Percentiles rank a stretch among this genome's conserved stretches.
Conservation (phyloP, 2,113 vertebrate genomes). For the Pungitius pungitius region DNA sequence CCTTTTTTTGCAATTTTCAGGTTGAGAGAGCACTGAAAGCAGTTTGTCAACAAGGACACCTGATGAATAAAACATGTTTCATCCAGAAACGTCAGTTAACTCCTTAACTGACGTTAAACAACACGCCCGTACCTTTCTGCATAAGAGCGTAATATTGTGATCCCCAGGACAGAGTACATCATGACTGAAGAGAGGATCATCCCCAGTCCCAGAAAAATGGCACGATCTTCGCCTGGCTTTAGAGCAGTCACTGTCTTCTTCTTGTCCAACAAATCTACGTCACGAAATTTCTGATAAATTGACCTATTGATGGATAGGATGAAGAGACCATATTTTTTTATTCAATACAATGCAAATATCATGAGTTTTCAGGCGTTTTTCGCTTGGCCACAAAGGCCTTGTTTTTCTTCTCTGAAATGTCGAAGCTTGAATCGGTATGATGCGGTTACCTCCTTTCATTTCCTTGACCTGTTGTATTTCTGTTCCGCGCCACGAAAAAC, state of each 20-base stretch:
- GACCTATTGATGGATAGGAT: constrained; percentile 80
- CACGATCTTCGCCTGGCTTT: constrained; percentile 93
- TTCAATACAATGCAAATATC: not conserved
- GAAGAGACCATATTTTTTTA: not conserved
- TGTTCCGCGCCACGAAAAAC: constrained; percentile 93
- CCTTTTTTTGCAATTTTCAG: constrained; percentile 30
- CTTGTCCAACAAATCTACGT: constrained; percentile 92
- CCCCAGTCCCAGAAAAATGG: constrained; percentile 90
- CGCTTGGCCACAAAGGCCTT: no score
- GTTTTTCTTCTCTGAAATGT: not conserved
- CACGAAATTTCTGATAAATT: constrained; percentile 93
- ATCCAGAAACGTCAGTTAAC: constrained; percentile 18
- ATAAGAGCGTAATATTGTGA: constrained; percentile 90
- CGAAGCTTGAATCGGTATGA: constrained; percentile 6
- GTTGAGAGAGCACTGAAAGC: constrained; percentile 32
- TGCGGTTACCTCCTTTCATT: constrained; percentile 88
- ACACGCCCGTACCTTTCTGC: constrained; percentile 85
- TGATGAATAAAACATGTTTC: constrained; percentile 58
- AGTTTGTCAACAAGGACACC: constrained; percentile 38
- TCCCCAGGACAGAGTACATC: constrained; percentile 96
- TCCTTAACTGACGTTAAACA: not conserved
- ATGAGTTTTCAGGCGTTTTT: not conserved
- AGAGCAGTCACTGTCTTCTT: constrained; percentile 93
- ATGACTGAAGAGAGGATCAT: constrained; percentile 95
- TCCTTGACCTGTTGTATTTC: constrained; percentile 76